Evolutionary conservation across 2,888 invertebrate genomes (phyloP).

Genomic region (Ochlodes sylvanus): DNA sequence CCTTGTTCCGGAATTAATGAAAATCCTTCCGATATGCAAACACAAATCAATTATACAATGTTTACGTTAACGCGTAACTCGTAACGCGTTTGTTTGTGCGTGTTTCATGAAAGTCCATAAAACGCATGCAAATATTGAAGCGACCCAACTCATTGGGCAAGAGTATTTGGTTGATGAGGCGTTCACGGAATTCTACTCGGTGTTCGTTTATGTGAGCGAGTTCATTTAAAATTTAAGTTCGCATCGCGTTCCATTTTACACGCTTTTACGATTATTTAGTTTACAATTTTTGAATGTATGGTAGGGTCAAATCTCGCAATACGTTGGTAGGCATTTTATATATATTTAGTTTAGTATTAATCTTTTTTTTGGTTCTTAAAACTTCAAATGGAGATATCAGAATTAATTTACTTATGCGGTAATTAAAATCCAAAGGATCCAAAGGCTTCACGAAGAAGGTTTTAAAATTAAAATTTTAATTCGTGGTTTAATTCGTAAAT

Average conservation of each 20-base stretch:
- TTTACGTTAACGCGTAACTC: constrained; percentile 42
- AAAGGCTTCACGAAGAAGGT: too few species aligned
- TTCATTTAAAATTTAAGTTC: neutral
- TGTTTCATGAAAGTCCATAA: constrained; percentile 40
- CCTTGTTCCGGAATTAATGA: constrained; percentile 16
- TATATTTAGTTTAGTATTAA: too few species aligned
- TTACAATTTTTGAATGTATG: too few species aligned
- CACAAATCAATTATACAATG: constrained; percentile 44
- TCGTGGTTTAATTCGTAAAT: too few species aligned
- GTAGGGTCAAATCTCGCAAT: too few species aligned
- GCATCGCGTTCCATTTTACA: neutral
- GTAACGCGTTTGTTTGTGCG: constrained; percentile 19
- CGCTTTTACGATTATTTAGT: too few species aligned
- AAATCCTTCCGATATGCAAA: constrained; percentile 37
- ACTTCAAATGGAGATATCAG: too few species aligned
- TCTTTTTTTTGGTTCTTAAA: too few species aligned
- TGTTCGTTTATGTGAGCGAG: neutral
- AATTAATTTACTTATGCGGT: too few species aligned
- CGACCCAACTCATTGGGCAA: constrained; percentile 47
- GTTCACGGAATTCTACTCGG: neutral
- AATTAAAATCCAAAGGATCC: too few species aligned
- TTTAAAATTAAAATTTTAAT: too few species aligned
- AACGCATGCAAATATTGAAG: constrained; percentile 49
- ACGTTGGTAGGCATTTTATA: too few species aligned
- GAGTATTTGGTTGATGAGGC: constrained; percentile 43